Base-by-base conservation (phyloP, 2,113 vertebrate species). In the Megaceryle torquata region DNA sequence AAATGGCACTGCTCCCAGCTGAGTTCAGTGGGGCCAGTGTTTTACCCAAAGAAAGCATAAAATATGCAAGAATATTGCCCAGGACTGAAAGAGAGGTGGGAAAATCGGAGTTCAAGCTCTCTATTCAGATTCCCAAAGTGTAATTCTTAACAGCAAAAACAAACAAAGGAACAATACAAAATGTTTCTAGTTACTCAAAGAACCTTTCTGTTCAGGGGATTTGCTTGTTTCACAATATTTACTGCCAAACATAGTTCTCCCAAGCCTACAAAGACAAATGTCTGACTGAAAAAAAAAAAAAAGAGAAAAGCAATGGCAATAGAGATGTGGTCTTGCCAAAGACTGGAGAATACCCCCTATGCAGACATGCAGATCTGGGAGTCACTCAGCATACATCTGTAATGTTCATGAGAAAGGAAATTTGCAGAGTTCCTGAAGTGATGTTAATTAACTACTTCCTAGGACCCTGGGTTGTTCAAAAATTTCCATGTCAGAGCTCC, bases 391-490 rank as follows among this genome's bases (percentile, higher is more conserved):
- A 39, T 60, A 86, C 11, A 64, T 80, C 61, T 61, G 37, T 84
- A 63, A 79, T 5, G 3, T 83, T 61, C 21, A 28, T 31, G 51
- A 82, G 68, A 82, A 18, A 44, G 53, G 29, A 72, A 84, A 31
- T 72, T 25, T 82, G 56, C 57, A 35, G 33, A 43, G 43, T 54
- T 89, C 77, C 61, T 78, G 68, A 76, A 44, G 78, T 61, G 50
- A 63, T 54, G 54, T 78, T 95, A 81, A 88, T 77, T 94, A 96
- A 86, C 35, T 88, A 5, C 53, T 95, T 96, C 70, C 64, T 71
- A 78, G 88, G 70, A 74, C 57, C 28, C 39, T 78, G 60, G n/a
- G 35, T 39, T 69, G 14, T 56, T 82, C 59, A 81, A 86, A 84
- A 84, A 67, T 31, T 6, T 31, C 56, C 31, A 3, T 68, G 48